Evolutionary conservation across 1,140 invertebrate species (phyloP), one percentile per base, ranked within the genome.

Genomic region (Luehdorfia chinensis): DNA sequence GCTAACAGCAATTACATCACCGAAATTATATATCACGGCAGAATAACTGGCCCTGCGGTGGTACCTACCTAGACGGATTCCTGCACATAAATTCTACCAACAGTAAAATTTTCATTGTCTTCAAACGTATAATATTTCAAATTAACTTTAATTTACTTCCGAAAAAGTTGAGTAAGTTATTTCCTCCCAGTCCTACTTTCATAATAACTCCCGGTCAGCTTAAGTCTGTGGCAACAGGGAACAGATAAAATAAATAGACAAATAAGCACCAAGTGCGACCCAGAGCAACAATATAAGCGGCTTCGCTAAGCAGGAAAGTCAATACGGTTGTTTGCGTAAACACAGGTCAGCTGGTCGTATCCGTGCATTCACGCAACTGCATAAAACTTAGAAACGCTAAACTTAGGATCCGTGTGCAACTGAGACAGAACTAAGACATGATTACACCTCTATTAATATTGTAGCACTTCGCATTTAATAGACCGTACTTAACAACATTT

Each of bases 301-400:
- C 59, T 54, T 56, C 45, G 57, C 59, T 67, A 63, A 72, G 61
- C 70, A 59, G 59, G 65, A 66, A 73, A 67, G 56, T 63, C 57
- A 69, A 68, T 75, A 77, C 70, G 68, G 68, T 74, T 70, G 68
- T 75, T 77, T 71, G 68, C 61, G 71, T 68, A 73, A 68, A 59
- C 49, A 53, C 28, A 47, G 41, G 30, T 55, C 49, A 60, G 45
- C 57, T 52, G 53, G 36, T 9, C 16, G 37, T 32, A 32, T 25
- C 25, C 37, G 25, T 44, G 14, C 28, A 31, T 44, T 34, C 19
- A 34, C 12, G 19, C 31, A 19, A 43, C 49, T 50, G 47, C 55
- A 55, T 50, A 41, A 55, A 5, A 31, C 28, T 13, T 31, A 11
- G 28, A 30, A 49, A 36, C 47, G 21, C 11, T 46, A 41, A 2